Evolutionary conservation across 2,797 vertebrate genomes (phyloP), one percentile per base, ranked within the genome.

Genomic region (Ctenosaura bakeri): DNA sequence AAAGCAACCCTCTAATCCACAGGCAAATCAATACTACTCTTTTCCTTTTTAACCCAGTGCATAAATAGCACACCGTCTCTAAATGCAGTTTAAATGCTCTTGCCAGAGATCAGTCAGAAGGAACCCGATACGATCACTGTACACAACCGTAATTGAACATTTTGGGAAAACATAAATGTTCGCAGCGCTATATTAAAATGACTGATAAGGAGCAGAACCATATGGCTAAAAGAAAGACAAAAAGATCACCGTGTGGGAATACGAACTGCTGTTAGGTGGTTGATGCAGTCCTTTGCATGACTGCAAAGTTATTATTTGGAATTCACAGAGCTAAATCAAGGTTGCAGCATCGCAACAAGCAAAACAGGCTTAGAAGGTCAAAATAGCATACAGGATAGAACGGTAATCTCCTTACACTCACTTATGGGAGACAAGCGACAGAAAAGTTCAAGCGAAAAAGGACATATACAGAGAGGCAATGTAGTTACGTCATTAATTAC

Each of bases 31-130:
- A 97, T 97, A 97, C 91, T 94, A 94, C 94, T 95, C 94, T 95
- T 96, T 96, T 97, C 96, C 95, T 97, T 97, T 97, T 97, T 96
- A 97, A 96, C 96, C 96, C 96, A 96, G 95, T 94, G 95, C 95
- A 96, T 78, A 96, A 96, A 96, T 92, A 96, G 96, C 89, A 94
- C 92, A 91, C 88, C 92, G 94, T 94, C 92, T 95, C 92, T 91
- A 92, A 96, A 97, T 95, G 96, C 91, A 96, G 94, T 93, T 95
- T 97, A 96, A 97, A 97, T 88, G 94, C 94, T 89, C 71, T 94
- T 95, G 96, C 94, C 94, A 96, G 94, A 93, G 96, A 97, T 95
- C 94, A 93, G 90, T 96, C 96, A 95, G 92, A 94, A 96, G 95
- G 93, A 97, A 96, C 91, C 88, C 94, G 95, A 96, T 96, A 97